Conservation (phyloP, 64 coral and sea anemone genomes). For the Montipora efflorescens region DNA sequence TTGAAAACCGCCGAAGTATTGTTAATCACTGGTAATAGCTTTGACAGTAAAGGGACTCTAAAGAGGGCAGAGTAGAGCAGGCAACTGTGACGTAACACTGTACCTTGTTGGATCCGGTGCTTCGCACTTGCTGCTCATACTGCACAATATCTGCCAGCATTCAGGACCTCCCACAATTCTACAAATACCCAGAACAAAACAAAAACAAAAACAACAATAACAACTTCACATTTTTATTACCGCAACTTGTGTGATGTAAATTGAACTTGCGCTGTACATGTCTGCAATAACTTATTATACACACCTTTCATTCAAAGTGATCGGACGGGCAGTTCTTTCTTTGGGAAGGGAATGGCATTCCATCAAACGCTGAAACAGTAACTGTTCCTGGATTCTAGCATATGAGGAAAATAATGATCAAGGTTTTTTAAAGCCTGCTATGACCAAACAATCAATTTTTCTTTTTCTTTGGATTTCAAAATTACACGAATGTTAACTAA, state of each 20-base stretch:
- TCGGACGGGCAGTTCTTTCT: conserved; percentile 40
- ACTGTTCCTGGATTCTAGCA: conserved; percentile 62
- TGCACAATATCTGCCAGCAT: conserved; percentile 25
- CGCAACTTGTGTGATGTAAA: not conserved
- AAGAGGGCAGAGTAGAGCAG: too few species aligned
- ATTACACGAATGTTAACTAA: too few species aligned
- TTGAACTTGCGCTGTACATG: not conserved
- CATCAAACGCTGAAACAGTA: conserved; percentile 65
- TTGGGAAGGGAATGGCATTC: conserved; percentile 52
- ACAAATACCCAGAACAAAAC: not conserved
- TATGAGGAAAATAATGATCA: not conserved
- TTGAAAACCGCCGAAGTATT: too few species aligned
- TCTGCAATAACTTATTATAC: not conserved
- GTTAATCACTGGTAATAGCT: too few species aligned
- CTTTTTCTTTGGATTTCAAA: too few species aligned
- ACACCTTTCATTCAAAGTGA: conserved; percentile 48
- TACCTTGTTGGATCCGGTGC: conserved; percentile 47
- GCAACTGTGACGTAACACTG: too few species aligned
- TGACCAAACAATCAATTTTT: not conserved
- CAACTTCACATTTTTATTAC: not conserved
- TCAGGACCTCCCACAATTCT: conserved; percentile 59
- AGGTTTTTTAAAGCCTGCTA: not conserved
- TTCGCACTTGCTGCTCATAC: conserved; percentile 27
- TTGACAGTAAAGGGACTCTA: too few species aligned
- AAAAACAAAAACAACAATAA: not conserved